Conservation (phyloP, 2,113 vertebrate species). For the Globicephala melas region DNA sequence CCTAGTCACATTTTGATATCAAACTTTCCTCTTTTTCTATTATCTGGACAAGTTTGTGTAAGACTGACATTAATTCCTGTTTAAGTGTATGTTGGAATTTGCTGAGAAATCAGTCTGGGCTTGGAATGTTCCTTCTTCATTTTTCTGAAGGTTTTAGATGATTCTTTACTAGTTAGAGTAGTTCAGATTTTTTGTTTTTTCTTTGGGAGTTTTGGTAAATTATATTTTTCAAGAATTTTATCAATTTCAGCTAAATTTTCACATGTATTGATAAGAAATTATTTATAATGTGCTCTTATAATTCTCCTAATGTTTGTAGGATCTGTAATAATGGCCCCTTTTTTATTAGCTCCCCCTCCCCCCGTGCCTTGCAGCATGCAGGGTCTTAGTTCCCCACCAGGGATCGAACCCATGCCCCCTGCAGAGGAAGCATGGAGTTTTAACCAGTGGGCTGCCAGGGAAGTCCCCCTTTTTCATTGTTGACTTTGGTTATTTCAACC, state of each 20-base stretch:
- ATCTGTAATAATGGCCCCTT: not conserved
- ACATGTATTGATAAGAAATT: not conserved
- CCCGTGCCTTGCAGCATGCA: too few species aligned
- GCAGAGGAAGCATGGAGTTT: too few species aligned
- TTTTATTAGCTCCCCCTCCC: too few species aligned
- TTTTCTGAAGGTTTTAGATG: not conserved
- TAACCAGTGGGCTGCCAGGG: too few species aligned
- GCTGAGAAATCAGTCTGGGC: not conserved
- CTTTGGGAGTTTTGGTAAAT: not conserved
- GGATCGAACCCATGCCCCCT: too few species aligned
- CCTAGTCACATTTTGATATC: not conserved
- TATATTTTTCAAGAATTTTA: not conserved
- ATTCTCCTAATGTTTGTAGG: not conserved
- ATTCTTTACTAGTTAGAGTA: not conserved
- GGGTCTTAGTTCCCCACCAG: too few species aligned
- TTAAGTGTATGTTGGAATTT: not conserved
- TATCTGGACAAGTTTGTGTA: not conserved
- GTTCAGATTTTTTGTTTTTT: not conserved
- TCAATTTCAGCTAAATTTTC: not conserved
- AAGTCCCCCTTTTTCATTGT: not conserved
- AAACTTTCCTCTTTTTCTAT: not conserved
- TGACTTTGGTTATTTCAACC: not conserved
- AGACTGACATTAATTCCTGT: not conserved
- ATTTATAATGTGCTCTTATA: not conserved
- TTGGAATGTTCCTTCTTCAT: not conserved